Evolutionary conservation across 1,140 invertebrate genomes (phyloP).

Genomic region (Drosophila virilis): DNA sequence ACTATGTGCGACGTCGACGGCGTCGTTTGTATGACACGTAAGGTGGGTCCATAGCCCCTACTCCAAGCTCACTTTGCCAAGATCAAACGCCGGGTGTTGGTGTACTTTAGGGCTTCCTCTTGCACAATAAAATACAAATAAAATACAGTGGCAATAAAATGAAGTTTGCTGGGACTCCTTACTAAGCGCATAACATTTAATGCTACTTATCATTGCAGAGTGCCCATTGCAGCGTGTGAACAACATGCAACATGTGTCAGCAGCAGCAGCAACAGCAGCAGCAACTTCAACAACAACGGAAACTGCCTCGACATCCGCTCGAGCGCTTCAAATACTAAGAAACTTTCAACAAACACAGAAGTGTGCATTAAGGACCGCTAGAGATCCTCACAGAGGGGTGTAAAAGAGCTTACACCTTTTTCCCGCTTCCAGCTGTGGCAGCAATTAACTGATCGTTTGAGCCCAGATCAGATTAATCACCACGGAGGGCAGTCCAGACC

Average conservation of each 20-base stretch:
- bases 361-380: conserved; percentile 29
- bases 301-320: not conserved
- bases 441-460: not conserved
- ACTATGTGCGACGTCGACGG: conserved; percentile 12
- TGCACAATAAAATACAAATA: conserved; percentile 41
- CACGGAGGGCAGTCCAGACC: not conserved
- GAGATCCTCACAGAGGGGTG: not conserved
- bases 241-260: conserved; percentile 26
- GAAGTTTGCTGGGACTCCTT: conserved; percentile 1
- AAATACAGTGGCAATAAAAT: conserved; percentile 17
- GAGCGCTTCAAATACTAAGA: conserved; percentile 34
- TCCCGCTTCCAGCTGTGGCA: not conserved
- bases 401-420: not conserved
- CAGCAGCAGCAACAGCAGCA: not conserved
- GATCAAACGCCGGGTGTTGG: not conserved
- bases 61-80: not conserved
- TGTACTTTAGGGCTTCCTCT: not conserved
- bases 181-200: conserved; percentile 1
- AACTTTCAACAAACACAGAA: conserved; percentile 47
- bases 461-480: not conserved
- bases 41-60: conserved; percentile 11
- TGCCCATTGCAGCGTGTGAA: conserved; percentile 17
- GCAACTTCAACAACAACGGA: conserved; percentile 1
- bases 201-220: conserved; percentile 18
- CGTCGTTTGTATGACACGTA: conserved; percentile 48